Conservation (phyloP, 2,888 invertebrate species). For the Drosophila eohydei region DNA sequence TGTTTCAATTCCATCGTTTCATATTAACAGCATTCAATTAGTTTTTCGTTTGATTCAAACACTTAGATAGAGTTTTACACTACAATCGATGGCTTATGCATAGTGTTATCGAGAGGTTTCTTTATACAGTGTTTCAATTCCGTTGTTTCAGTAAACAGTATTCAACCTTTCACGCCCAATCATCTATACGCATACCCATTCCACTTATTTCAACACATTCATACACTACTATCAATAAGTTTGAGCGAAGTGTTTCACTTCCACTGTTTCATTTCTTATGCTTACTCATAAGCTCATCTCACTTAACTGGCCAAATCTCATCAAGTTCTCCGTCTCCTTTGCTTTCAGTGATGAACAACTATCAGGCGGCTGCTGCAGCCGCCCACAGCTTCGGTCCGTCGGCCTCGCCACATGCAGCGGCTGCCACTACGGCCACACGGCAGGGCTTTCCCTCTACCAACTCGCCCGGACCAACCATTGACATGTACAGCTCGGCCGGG, state of each 20-base stretch:
- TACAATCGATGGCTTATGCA: background rate
- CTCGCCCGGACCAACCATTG: conserved; percentile 96
- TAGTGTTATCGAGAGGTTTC: background rate
- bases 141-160: background rate
- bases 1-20: background rate
- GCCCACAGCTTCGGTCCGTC: conserved; percentile 92
- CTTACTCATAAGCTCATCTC: background rate
- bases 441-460: conserved; percentile 95
- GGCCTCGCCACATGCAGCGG: conserved; percentile 92
- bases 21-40: too few species aligned
- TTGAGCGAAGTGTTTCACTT: background rate
- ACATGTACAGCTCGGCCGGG: conserved; percentile 95
- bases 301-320: background rate
- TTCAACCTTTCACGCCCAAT: background rate
- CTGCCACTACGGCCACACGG: conserved; percentile 89
- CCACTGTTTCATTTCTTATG: background rate
- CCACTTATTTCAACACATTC: background rate
- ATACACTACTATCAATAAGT: background rate
- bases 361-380: conserved; percentile 93
- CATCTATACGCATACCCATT: background rate
- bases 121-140: background rate
- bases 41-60: too few species aligned
- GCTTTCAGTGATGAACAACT: conserved; percentile 96
- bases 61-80: too few species aligned
- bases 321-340: background rate